A percentile compares a stretch with the other conserved stretches of the same genome.
These are phyloP conservation scores for Calliopum simillimum DNA, from an alignment of 2,888 invertebrate species.

Conservation along the genomic window DNA sequence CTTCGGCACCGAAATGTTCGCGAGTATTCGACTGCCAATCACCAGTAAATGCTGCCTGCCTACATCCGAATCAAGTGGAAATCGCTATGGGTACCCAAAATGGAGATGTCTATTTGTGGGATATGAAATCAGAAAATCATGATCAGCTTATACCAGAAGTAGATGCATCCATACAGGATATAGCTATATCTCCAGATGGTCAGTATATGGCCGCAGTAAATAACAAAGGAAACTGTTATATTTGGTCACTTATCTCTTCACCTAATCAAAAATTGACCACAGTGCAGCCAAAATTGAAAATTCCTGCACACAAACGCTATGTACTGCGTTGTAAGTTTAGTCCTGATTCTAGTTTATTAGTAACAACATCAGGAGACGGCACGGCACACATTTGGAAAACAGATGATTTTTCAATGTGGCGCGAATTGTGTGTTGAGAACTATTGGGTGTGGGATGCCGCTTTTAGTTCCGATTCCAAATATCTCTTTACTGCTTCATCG, in stretches of 20 bases:
- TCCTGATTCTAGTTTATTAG: conserved; percentile 90
- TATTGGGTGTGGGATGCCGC: conserved; percentile 99
- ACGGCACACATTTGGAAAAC: conserved; percentile 92
- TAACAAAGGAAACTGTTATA: conserved; percentile 92
- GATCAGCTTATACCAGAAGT: conserved; percentile 90
- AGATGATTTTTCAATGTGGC: conserved; percentile 78
- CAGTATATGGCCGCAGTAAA: conserved; percentile 93
- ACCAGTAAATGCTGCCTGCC: conserved; percentile 91
- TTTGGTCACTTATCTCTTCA: conserved; percentile 82
- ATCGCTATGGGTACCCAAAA: conserved; percentile 96
- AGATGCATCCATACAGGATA: conserved; percentile 92
- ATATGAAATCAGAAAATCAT: conserved; percentile 87
- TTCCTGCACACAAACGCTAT: conserved; percentile 87
- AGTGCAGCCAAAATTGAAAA: conserved; percentile 79
- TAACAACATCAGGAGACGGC: conserved; percentile 97
- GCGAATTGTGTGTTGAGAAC: conserved; percentile 80
- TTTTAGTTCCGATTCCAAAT: conserved; percentile 95
- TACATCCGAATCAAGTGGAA: conserved; percentile 98
- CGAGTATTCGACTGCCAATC: conserved; percentile 90
- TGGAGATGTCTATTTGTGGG: conserved; percentile 96
- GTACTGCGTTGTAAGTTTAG: conserved; percentile 94
- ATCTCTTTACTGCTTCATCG: conserved; percentile 94
- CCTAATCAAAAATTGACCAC: conserved; percentile 75
- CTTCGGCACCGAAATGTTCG: conserved; percentile 79
- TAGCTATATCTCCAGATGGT: conserved; percentile 89